Conservation (phyloP, 2,888 invertebrate species). For the Sicus ferrugineus region DNA sequence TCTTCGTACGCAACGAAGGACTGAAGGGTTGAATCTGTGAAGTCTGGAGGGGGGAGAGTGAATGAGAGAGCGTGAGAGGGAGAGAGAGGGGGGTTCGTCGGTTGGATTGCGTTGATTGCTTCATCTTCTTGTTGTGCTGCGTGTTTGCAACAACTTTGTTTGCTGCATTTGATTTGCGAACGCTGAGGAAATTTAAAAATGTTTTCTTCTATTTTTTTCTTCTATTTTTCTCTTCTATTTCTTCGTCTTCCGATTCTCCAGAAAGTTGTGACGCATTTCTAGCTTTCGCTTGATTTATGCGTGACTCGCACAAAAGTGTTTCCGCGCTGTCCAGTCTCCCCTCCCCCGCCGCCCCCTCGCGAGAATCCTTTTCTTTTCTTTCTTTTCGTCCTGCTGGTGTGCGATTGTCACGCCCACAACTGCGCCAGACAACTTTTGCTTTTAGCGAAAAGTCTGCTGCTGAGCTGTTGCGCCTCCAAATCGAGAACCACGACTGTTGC, state of each 20-base stretch:
- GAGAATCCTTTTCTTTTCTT: neutral
- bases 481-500: too few species aligned
- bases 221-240: neutral
- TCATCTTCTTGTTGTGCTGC: neutral
- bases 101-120: neutral
- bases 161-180: neutral
- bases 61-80: neutral
- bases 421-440: too few species aligned
- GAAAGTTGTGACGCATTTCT: conserved; percentile 31
- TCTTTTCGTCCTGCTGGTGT: neutral
- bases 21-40: too few species aligned
- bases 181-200: too few species aligned
- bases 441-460: too few species aligned
- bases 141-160: neutral
- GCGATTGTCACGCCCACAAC: too few species aligned
- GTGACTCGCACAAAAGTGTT: conserved; percentile 34
- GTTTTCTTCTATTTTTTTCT: neutral
- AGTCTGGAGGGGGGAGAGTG: too few species aligned
- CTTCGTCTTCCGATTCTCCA: neutral
- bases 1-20: too few species aligned
- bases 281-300: conserved; percentile 51
- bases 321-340: neutral
- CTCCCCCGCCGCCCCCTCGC: neutral
- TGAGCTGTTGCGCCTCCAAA: too few species aligned
- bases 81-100: neutral